phyloP scores from a whole-genome alignment of 2,888 invertebrate species.

The Masnerella sp. region DNA sequence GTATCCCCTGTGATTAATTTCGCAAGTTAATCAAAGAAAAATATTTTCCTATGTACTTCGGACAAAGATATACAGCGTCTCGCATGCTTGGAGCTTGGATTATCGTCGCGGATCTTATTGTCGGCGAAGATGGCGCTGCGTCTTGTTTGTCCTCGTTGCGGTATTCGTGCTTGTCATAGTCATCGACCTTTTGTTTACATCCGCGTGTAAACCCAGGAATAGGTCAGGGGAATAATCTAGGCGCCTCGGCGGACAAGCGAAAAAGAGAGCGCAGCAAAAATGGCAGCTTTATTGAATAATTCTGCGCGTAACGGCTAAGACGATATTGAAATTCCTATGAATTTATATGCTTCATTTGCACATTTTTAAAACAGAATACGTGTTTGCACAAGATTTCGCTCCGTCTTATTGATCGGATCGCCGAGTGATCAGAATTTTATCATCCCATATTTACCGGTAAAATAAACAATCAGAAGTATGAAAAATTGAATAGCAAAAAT shows the following conservation, averaged over 20 bases:
- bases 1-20: too few species aligned
- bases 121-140: conserved; percentile 45
- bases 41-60: conserved; percentile 55
- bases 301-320: conserved; percentile 25
- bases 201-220: conserved; percentile 51
- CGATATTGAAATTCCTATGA: conserved; percentile 50
- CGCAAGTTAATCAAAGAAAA: conserved; percentile 58
- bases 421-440: too few species aligned
- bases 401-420: conserved; percentile 20
- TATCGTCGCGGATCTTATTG: conserved; percentile 48
- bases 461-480: too few species aligned
- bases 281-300: conserved; percentile 51
- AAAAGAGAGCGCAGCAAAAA: conserved; percentile 39
- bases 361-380: conserved; percentile 35
- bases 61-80: conserved; percentile 40
- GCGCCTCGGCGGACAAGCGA: conserved; percentile 34
- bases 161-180: conserved; percentile 48
- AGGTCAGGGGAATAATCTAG: conserved; percentile 55
- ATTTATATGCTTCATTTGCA: conserved; percentile 44
- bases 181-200: conserved; percentile 59
- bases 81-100: conserved; percentile 51
- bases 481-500: too few species aligned
- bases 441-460: too few species aligned
- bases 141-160: conserved; percentile 54
- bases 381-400: conserved; percentile 27